Evolutionary conservation across 2,113 vertebrate genomes (phyloP), one percentile per base, ranked within the genome.

Genomic region (Probosciger aterrimus): DNA sequence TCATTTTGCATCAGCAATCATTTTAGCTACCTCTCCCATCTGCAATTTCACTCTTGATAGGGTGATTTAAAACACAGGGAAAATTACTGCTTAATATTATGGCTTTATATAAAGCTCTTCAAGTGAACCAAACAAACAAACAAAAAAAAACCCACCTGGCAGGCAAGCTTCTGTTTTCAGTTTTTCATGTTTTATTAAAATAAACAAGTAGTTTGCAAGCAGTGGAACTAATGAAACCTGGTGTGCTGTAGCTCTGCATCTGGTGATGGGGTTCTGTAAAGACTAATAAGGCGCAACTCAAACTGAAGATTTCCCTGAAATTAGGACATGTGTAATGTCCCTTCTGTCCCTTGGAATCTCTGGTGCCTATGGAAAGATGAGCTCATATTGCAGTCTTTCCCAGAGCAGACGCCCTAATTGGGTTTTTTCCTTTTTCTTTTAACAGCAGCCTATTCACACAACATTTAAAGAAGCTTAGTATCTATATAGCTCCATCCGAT

Each of bases 41-140:
- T 79, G 63, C 63, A 86, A 89, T 96, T 83, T 97, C 93, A 69
- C 50, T 93, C 88, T 96, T 97, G 95, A 95, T 80, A 77, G 52
- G 41, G 49, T 53, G 87, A 89, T 95, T 97, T 97, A 93, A 97
- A 97, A 95, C 82, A 91, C 95, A 92, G 88, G 69, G 52, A 96
- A 96, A 98, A 96, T 93, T 92, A 77, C 81, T 93, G 82, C 83
- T 93, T 97, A 97, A 93, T 97, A 93, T 96, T 83, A 93, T 70
- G 85, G 67, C 70, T 95, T 78, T 95, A 39, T 81, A 52, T 86
- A 39, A 86, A 88, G 46, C 69, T 91, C 25, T 88, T 92, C 22
- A 76, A 44, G 44, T 81, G 88, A 91, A 73, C 35, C 57, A 93
- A 89, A 0, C 52, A 93, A 89, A 0, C 41, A 81, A 92, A 1